A percentile compares a stretch with the other conserved stretches of the same genome.
phyloP scores from a whole-genome alignment of 2,113 vertebrate species.

The Collichthys lucidus region DNA sequence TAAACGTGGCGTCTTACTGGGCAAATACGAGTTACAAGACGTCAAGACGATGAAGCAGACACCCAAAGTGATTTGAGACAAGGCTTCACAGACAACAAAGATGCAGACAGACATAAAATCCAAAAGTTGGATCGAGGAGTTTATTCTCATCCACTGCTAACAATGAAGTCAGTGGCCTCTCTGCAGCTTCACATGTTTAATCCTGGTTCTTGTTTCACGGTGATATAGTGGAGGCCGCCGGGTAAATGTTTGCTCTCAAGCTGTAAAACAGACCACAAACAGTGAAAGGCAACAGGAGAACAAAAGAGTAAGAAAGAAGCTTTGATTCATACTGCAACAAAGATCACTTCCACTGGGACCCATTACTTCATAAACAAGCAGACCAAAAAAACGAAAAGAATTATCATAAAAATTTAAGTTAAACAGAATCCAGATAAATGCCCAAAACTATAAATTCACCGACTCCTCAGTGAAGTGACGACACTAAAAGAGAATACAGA shows the following conservation, averaged over 20 bases:
- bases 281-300: constrained; percentile 13
- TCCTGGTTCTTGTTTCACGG: not conserved
- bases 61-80: constrained; percentile 10
- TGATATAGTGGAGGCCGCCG: not conserved
- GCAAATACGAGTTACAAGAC: not conserved
- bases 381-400: too few relatives aligned
- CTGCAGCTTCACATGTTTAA: constrained; percentile 41
- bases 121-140: not conserved
- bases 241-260: constrained; percentile 49
- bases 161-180: not conserved
- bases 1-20: constrained; percentile 14
- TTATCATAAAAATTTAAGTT: too few relatives aligned
- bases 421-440: too few relatives aligned
- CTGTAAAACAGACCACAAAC: constrained; percentile 16
- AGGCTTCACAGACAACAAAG: not conserved
- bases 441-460: too few relatives aligned
- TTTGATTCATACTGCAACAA: too few relatives aligned
- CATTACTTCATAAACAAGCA: too few relatives aligned
- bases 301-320: not conserved
- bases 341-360: too few relatives aligned
- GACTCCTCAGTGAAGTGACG: too few relatives aligned
- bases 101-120: not conserved
- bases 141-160: not conserved
- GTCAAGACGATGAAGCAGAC: not conserved
- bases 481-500: too few relatives aligned